Percentiles rank a stretch among this genome's conserved stretches.
Evolutionary conservation across 1,140 invertebrate species (phyloP).

Genomic region (Hylyphantes graminicola): DNA sequence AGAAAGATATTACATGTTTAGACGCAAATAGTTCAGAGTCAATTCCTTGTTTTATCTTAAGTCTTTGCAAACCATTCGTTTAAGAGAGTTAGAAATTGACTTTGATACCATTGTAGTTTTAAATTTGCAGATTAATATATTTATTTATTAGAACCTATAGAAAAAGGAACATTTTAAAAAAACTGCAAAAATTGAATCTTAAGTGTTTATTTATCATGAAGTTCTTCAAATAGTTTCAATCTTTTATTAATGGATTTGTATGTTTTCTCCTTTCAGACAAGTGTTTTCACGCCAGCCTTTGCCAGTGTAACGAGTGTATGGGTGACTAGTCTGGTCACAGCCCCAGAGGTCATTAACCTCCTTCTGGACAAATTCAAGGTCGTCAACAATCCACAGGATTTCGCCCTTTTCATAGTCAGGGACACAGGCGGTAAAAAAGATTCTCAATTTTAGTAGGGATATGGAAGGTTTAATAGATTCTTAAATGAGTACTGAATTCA

Average conservation of each 20-base stretch:
- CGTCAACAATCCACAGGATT: constrained; percentile 80
- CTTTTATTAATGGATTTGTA: neutral
- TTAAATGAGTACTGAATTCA: neutral
- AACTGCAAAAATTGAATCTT: too few relatives aligned
- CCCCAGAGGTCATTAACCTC: constrained; percentile 84
- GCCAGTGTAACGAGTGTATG: constrained; percentile 88
- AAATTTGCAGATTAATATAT: too few relatives aligned
- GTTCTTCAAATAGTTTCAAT: neutral
- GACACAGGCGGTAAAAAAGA: constrained; percentile 80
- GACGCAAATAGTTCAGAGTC: too few relatives aligned
- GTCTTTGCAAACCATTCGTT: too few relatives aligned
- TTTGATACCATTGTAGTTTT: too few relatives aligned
- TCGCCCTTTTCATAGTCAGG: constrained; percentile 83
- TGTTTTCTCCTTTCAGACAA: constrained; percentile 71
- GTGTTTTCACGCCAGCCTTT: constrained; percentile 85
- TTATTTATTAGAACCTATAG: too few relatives aligned
- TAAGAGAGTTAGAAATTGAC: too few relatives aligned
- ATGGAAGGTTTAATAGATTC: neutral
- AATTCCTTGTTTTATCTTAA: too few relatives aligned
- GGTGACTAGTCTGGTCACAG: constrained; percentile 83
- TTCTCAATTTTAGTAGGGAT: neutral
- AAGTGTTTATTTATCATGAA: too few relatives aligned
- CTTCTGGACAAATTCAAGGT: constrained; percentile 90
- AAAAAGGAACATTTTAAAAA: too few relatives aligned
- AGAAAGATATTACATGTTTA: too few relatives aligned